Evolutionary conservation across 2,113 vertebrate species (phyloP).

Genomic region (Tachysurus fulvidraco): DNA sequence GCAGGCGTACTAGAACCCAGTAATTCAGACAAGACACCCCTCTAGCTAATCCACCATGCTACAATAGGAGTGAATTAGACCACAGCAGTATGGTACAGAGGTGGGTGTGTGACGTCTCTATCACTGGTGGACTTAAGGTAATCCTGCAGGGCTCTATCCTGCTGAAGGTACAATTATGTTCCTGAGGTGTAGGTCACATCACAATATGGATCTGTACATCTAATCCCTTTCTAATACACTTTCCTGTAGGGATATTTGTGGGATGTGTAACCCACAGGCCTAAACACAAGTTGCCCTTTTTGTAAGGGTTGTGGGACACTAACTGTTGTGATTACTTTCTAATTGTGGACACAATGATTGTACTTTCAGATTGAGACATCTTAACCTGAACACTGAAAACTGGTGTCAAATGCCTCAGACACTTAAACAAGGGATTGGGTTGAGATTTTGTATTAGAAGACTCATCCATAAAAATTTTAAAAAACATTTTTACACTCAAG

Average conservation of each 20-base stretch:
- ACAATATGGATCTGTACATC: slow-evolving; percentile 20
- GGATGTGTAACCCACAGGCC: background rate
- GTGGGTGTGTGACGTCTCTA: slow-evolving; percentile 60
- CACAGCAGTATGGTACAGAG: slow-evolving; percentile 23
- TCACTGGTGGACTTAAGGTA: slow-evolving; percentile 45
- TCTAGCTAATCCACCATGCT: slow-evolving; percentile 53
- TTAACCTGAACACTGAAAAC: background rate
- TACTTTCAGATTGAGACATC: background rate
- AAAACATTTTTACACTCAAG: background rate
- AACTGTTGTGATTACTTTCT: background rate
- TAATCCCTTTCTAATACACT: slow-evolving; percentile 26
- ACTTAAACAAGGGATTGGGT: background rate
- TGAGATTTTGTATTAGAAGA: background rate
- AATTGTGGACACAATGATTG: background rate
- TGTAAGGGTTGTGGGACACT: background rate
- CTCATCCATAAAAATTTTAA: background rate
- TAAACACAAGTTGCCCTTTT: background rate
- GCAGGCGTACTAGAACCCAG: slow-evolving; percentile 32
- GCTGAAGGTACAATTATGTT: slow-evolving; percentile 39
- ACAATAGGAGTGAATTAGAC: slow-evolving; percentile 45
- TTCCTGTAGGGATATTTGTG: slow-evolving; percentile 21
- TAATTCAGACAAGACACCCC: slow-evolving; percentile 54
- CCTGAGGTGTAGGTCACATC: slow-evolving; percentile 23
- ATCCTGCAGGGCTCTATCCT: slow-evolving; percentile 32
- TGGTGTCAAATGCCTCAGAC: too few species aligned